A percentile compares a stretch with the other conserved stretches of the same genome.
Evolutionary conservation across 92 coral and sea anemone genomes (phyloP).

Genomic region (Palythoa heliodiscus): DNA sequence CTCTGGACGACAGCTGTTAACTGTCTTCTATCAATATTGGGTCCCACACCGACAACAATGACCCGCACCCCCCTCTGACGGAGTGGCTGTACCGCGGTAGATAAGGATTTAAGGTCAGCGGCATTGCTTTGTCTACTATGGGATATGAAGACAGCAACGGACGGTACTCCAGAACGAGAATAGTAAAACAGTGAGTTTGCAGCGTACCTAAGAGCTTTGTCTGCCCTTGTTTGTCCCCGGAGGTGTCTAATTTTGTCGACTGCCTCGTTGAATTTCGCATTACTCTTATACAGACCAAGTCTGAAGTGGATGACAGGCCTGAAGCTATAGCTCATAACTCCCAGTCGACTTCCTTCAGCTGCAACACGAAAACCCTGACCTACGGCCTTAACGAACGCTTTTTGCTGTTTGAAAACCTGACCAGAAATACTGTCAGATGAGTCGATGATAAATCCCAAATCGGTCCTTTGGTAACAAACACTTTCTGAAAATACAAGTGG

Average conservation of each 20-base stretch:
- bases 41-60: conserved; percentile 82
- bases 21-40: conserved; percentile 58
- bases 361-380: conserved; percentile 67
- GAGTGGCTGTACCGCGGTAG: conserved; percentile 73
- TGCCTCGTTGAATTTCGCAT: conserved; percentile 60
- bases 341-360: conserved; percentile 66
- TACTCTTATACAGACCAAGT: conserved; percentile 47
- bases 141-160: conserved; percentile 87
- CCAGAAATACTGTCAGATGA: conserved; percentile 81
- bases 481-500: conserved; percentile 22
- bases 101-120: conserved; percentile 67
- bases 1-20: conserved; percentile 59
- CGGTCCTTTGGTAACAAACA: conserved; percentile 64
- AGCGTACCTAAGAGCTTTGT: conserved; percentile 79
- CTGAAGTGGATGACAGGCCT: conserved; percentile 61
- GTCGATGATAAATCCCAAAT: conserved; percentile 80
- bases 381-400: conserved; percentile 74
- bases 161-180: conserved; percentile 67
- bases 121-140: conserved; percentile 74
- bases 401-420: conserved; percentile 67
- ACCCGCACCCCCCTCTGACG: conserved; percentile 79
- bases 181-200: conserved; percentile 61
- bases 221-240: conserved; percentile 77
- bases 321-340: conserved; percentile 78
- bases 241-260: conserved; percentile 66